Percentiles rank a stretch among this genome's conserved stretches.
Conservation (phyloP, 1,140 invertebrate genomes). For the Cydia pomonella region DNA sequence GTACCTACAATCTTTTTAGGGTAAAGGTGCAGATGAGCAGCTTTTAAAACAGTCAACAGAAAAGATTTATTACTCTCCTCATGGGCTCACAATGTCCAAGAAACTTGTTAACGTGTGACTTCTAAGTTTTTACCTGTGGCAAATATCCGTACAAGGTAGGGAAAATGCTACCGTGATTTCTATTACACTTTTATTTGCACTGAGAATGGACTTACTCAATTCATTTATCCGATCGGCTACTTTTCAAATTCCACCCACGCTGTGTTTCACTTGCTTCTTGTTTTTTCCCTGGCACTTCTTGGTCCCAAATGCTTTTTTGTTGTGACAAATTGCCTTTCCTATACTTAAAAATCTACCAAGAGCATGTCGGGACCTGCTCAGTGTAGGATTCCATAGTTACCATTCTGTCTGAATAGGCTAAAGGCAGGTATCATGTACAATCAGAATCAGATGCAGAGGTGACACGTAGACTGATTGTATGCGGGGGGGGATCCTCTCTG, state of each 20-base stretch:
- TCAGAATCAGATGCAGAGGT: too few species aligned
- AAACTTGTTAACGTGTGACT: background rate
- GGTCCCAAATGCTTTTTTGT: background rate
- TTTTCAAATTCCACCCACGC: background rate
- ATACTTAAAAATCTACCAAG: too few species aligned
- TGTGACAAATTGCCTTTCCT: too few species aligned
- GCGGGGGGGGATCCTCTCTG: too few species aligned
- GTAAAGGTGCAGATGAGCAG: background rate
- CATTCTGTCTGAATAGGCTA: too few species aligned
- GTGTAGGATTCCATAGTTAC: too few species aligned
- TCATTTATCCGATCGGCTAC: background rate
- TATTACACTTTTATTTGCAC: constrained; percentile 13
- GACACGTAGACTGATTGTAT: too few species aligned
- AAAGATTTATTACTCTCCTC: background rate
- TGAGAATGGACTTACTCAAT: background rate
- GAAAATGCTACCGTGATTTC: background rate
- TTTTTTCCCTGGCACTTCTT: background rate
- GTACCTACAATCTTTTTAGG: background rate
- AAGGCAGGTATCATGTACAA: too few species aligned
- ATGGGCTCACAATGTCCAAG: background rate
- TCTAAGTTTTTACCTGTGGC: background rate
- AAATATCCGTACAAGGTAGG: background rate
- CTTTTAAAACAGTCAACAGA: too few species aligned
- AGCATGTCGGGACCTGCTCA: too few species aligned
- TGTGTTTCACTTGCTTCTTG: background rate